phyloP scores from a whole-genome alignment of 2,888 invertebrate genomes.

The Branchellion lobata region DNA sequence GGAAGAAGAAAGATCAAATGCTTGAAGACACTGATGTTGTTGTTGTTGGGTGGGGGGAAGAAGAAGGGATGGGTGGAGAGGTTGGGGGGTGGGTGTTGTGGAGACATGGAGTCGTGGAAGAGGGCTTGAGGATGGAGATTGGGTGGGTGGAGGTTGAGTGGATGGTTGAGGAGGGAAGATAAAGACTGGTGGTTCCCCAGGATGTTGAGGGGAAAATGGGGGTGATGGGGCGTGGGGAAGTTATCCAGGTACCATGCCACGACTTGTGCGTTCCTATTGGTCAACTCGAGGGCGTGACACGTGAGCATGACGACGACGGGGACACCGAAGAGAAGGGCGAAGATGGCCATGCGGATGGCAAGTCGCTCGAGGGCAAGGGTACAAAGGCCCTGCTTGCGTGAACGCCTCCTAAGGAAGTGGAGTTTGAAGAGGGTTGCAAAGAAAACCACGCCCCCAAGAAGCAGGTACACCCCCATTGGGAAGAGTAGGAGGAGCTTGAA shows the following conservation, averaged over 20 bases:
- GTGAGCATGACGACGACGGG: conserved; percentile 89
- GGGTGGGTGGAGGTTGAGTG: too few species aligned
- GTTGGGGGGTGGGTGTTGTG: background rate
- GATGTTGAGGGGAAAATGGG: conserved; percentile 41
- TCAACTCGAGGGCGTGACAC: conserved; percentile 90
- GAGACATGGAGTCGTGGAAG: background rate
- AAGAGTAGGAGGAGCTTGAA: conserved; percentile 85
- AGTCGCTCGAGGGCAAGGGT: conserved; percentile 90
- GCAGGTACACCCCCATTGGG: conserved; percentile 84
- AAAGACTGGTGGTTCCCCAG: background rate
- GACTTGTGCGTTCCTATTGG: conserved; percentile 88
- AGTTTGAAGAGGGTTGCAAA: conserved; percentile 91
- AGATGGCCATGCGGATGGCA: conserved; percentile 86
- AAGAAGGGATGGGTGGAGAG: background rate
- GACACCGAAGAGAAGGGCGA: conserved; percentile 90
- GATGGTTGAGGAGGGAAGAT: too few species aligned
- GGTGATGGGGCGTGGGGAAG: conserved; percentile 47
- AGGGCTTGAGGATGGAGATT: too few species aligned
- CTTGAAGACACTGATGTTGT: background rate
- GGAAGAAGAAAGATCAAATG: background rate
- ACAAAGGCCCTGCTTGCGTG: conserved; percentile 74
- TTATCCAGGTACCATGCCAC: conserved; percentile 65
- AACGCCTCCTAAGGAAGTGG: conserved; percentile 90
- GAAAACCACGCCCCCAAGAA: conserved; percentile 87
- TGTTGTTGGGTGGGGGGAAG: background rate